Base-by-base conservation (phyloP, 2,113 vertebrate genomes). In the Aegotheles bennettii region DNA sequence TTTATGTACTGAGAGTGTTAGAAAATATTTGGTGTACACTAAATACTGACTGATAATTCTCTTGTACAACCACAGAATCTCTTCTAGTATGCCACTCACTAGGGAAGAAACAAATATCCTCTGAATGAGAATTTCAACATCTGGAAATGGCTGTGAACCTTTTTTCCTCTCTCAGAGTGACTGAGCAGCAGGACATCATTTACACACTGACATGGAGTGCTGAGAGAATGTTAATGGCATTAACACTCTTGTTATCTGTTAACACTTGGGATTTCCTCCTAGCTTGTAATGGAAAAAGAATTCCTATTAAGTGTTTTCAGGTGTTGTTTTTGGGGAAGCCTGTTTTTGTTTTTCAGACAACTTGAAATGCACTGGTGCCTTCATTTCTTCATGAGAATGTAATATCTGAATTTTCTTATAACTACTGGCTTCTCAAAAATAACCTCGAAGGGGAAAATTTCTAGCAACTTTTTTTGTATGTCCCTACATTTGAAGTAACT, bases 151-250 rank as follows among this genome's bases (percentile, higher is more conserved):
- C 88, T 96, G 70, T 82, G 95, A 95, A 82, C 77, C 13, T 70
- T 80, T 92, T 74, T 48, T 42, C 73, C 29, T 51, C 69, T 80
- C 43, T 70, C 47, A 11, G 76, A 93, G 63, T 92, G 90, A 42
- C 85, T 92, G 94, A 95, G 86, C 95, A 95, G 93, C 89, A 91
- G 92, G 91, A 76, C 65, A 73, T 95, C 81, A 76, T 89, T 95
- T 95, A 88, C 92, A 86, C 65, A 50, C 28, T 95, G 96, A 91
- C 73, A 65, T 9, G 36, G 73, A 85, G 76, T 65, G 81, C 89
- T 96, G 89, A 87, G 92, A 85, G 67, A 71, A 88, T 84, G 88
- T 92, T 96, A 95, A 96, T 96, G 93, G 74, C 83, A 95, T 97
- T 97, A 96, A 89, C 90, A 47, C 84, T 83, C 80, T 40, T 97